A percentile compares a stretch with the other conserved stretches of the same genome.
Evolutionary conservation across 2,113 vertebrate genomes (phyloP).

Genomic region (Corythaeola cristata): DNA sequence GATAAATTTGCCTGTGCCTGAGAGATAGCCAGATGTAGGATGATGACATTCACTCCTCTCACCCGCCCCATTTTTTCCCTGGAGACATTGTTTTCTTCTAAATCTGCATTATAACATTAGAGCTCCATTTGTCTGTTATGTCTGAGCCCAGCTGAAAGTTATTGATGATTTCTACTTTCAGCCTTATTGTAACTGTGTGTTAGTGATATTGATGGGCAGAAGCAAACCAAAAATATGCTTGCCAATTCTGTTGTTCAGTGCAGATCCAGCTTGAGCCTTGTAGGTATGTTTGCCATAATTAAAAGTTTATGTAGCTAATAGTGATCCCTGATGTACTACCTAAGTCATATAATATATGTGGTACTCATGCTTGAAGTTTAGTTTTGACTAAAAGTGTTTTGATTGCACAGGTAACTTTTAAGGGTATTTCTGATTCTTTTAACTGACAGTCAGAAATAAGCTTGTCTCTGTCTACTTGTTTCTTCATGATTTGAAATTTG

Average conservation of each 20-base stretch:
- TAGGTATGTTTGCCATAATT: background rate
- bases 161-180: background rate
- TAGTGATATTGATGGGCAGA: background rate
- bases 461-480: background rate
- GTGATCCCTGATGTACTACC: background rate
- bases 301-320: background rate
- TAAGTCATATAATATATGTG: background rate
- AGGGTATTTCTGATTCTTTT: background rate
- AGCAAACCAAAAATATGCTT: background rate
- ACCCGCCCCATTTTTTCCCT: rapidly evolving
- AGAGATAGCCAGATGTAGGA: background rate
- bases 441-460: background rate
- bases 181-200: background rate
- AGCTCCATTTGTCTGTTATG: background rate
- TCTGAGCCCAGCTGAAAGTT: background rate
- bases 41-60: background rate
- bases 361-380: background rate
- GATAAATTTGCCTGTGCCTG: background rate
- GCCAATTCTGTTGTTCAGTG: background rate
- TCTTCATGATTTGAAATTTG: background rate
- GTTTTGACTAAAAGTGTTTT: background rate
- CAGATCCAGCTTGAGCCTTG: background rate
- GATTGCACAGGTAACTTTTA: background rate
- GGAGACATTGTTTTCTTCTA: background rate
- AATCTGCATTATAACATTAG: background rate